These are phyloP conservation scores for Notocelia uddmanniana DNA, from an alignment of 2,888 invertebrate genomes.

Conservation along the genomic window DNA sequence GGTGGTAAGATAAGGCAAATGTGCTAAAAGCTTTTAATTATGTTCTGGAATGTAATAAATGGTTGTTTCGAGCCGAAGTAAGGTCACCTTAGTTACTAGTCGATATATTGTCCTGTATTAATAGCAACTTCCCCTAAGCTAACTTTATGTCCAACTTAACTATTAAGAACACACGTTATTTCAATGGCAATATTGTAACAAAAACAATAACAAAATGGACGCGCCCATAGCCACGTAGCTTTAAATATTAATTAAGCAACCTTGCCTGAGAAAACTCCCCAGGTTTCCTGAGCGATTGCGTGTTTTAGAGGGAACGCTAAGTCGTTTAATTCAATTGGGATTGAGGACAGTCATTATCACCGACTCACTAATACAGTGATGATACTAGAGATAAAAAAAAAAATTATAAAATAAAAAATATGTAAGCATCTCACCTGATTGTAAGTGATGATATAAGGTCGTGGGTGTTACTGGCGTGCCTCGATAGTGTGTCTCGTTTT, in stretches of 20 bases:
- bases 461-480: too few species aligned
- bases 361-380: too few species aligned
- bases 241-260: neutral
- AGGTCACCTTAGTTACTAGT: slow-evolving; percentile 15
- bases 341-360: too few species aligned
- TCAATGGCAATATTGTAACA: neutral
- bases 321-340: too few species aligned
- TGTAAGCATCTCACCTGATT: too few species aligned
- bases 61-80: neutral
- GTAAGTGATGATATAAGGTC: too few species aligned
- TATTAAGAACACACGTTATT: neutral
- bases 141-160: neutral
- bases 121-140: slow-evolving; percentile 13
- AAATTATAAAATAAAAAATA: too few species aligned
- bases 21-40: slow-evolving; percentile 30
- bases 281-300: too few species aligned
- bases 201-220: neutral
- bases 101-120: slow-evolving; percentile 3
- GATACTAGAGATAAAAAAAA: too few species aligned
- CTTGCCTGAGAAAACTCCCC: neutral
- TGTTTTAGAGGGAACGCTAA: too few species aligned
- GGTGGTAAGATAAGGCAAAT: slow-evolving; percentile 4
- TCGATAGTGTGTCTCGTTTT: too few species aligned
- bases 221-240: too few species aligned
- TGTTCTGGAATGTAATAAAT: slow-evolving; percentile 12